These are phyloP conservation scores for Drosophila lowei DNA, from an alignment of 1,140 invertebrate genomes.

Conservation along the genomic window DNA sequence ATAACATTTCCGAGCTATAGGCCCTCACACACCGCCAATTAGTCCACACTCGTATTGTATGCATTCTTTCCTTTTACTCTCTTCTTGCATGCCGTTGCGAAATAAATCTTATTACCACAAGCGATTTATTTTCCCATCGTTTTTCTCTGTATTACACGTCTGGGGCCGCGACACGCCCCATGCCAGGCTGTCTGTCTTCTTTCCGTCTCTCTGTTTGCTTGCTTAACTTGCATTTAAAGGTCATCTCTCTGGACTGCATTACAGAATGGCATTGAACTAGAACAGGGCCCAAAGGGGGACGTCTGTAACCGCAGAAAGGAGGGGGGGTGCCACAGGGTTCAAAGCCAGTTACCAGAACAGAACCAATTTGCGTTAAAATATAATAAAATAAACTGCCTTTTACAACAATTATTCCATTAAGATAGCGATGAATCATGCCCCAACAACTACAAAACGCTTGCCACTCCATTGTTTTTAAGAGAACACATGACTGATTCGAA, in stretches of 20 bases:
- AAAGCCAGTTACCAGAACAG: too few relatives aligned
- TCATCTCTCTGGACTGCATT: constrained; percentile 55
- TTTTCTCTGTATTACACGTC: constrained; percentile 35
- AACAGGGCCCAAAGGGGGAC: constrained; percentile 14
- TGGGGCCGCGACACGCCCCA: constrained; percentile 6
- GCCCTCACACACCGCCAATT: too few relatives aligned
- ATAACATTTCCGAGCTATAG: too few relatives aligned
- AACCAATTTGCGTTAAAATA: neutral
- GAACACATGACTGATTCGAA: too few relatives aligned
- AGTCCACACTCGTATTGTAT: too few relatives aligned
- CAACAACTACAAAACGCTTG: neutral
- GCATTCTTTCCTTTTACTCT: neutral
- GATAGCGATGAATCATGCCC: constrained; percentile 35
- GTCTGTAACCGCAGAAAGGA: constrained; percentile 24
- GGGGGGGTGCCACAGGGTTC: neutral
- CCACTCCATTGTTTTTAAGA: constrained; percentile 1
- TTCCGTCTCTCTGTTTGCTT: constrained; percentile 26
- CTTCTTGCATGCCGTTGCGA: constrained; percentile 26
- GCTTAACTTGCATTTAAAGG: constrained; percentile 74
- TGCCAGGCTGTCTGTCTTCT: neutral
- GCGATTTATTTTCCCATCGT: constrained; percentile 39
- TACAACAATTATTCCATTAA: constrained; percentile 26
- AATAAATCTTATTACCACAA: constrained; percentile 46
- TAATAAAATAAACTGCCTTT: neutral
- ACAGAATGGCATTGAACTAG: constrained; percentile 63